phyloP scores from a whole-genome alignment of 2,113 vertebrate species.

The Axis porcinus region DNA sequence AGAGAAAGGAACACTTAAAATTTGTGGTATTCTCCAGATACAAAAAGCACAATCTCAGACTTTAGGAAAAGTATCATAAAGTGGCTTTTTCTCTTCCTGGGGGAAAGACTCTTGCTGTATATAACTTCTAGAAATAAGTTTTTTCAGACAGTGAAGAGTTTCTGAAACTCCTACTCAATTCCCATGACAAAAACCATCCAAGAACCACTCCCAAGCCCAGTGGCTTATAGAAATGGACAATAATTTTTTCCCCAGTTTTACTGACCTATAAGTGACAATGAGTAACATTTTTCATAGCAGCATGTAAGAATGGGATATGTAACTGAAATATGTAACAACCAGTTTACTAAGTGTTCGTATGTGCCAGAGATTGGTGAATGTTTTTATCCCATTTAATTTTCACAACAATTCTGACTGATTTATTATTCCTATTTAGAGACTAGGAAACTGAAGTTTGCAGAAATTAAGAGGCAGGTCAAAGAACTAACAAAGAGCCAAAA shows the following conservation, averaged over 20 bases:
- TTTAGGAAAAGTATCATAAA: neutral
- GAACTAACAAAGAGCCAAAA: neutral
- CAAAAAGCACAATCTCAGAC: neutral
- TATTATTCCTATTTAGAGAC: slow-evolving; percentile 14
- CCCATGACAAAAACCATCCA: neutral
- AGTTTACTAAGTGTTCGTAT: neutral
- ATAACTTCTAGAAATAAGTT: neutral
- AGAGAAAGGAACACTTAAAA: slow-evolving; percentile 23
- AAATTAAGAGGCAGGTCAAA: neutral
- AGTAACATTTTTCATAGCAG: neutral
- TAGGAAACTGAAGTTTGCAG: neutral
- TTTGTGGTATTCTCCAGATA: neutral
- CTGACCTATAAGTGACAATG: neutral
- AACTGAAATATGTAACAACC: neutral
- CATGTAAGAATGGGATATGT: neutral
- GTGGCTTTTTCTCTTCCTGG: neutral
- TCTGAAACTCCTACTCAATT: neutral
- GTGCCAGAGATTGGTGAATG: neutral
- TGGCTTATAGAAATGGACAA: neutral
- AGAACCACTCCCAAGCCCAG: neutral
- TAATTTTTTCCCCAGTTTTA: neutral
- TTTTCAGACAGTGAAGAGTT: neutral
- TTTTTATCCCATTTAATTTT: neutral
- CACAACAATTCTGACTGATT: neutral
- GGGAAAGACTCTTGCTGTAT: neutral